phyloP scores from a whole-genome alignment of 2,888 invertebrate species.

The Vanessa cardui region DNA sequence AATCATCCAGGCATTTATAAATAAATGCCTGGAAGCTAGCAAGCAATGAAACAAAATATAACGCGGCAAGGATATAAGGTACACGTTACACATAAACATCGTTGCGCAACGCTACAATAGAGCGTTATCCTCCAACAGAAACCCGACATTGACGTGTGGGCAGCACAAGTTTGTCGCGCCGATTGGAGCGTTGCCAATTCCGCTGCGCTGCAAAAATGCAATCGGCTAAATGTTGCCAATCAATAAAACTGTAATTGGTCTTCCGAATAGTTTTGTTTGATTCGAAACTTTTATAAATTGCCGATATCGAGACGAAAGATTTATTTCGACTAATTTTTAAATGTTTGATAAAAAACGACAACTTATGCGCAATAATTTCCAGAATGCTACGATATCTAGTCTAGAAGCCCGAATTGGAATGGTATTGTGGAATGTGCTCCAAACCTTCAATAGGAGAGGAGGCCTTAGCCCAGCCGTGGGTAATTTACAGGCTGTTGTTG shows the following conservation, averaged over 20 bases:
- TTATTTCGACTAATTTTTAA: slow-evolving; percentile 1
- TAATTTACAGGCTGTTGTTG: too few relatives aligned
- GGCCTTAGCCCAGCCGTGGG: too few relatives aligned
- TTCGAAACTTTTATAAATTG: slow-evolving; percentile 10
- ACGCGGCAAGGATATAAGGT: not conserved
- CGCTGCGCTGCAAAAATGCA: slow-evolving; percentile 27
- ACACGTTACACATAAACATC: not conserved
- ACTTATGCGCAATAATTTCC: too few relatives aligned
- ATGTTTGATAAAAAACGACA: not conserved
- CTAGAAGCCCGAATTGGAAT: too few relatives aligned
- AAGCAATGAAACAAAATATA: not conserved
- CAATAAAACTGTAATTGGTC: slow-evolving; percentile 33
- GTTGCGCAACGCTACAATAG: not conserved
- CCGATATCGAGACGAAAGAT: not conserved
- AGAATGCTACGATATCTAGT: too few relatives aligned
- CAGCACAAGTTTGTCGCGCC: slow-evolving; percentile 12
- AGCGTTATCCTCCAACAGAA: not conserved
- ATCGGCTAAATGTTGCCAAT: slow-evolving; percentile 34
- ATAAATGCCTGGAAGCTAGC: too few relatives aligned
- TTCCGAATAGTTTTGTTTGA: slow-evolving; percentile 6
- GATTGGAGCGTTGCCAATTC: slow-evolving; percentile 21
- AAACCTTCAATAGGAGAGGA: too few relatives aligned
- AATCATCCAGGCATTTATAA: too few relatives aligned
- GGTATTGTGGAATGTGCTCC: too few relatives aligned
- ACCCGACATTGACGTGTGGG: slow-evolving; percentile 8